Evolutionary conservation across 2,797 vertebrate species (phyloP).

Genomic region (Enteromius paludinosus): DNA sequence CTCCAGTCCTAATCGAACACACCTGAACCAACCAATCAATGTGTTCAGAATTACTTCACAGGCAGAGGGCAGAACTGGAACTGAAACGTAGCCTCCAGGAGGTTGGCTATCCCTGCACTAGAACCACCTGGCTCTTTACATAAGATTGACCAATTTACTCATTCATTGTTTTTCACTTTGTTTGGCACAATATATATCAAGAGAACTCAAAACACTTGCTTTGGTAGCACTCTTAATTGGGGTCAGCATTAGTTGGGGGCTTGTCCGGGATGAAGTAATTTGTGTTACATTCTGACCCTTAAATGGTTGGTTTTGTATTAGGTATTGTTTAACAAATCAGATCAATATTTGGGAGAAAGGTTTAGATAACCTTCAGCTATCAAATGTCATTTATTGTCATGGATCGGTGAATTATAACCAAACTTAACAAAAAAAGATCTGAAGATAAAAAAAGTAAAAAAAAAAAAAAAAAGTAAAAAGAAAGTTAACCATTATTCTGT

Average conservation of each 20-base stretch:
- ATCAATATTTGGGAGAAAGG: not conserved
- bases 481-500: slow-evolving; percentile 10
- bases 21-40: not conserved
- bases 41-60: not conserved
- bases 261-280: not conserved
- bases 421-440: not conserved
- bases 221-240: not conserved
- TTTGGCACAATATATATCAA: not conserved
- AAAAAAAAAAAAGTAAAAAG: no score
- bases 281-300: not conserved
- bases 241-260: not conserved
- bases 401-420: not conserved
- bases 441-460: no score
- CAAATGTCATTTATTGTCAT: not conserved
- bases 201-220: not conserved
- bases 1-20: not conserved
- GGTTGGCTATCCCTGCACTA: not conserved
- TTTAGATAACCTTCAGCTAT: not conserved
- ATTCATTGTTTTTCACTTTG: not conserved
- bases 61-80: not conserved
- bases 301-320: not conserved
- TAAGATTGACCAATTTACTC: not conserved
- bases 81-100: not conserved
- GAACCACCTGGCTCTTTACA: not conserved
- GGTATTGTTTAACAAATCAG: not conserved